These are phyloP conservation scores for Arion vulgaris DNA, from an alignment of 1,140 invertebrate genomes.

Conservation along the genomic window DNA sequence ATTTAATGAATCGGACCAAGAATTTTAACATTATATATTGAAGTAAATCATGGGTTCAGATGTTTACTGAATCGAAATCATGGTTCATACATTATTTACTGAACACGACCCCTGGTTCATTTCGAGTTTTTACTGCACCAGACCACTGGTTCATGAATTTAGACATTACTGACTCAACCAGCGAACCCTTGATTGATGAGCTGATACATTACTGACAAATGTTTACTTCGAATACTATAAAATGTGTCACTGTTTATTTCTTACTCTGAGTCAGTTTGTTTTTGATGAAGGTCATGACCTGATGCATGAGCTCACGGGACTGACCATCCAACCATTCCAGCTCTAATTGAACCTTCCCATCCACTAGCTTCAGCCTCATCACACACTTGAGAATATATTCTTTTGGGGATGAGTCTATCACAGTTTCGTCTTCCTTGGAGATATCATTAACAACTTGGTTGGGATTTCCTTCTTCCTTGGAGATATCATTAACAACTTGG, in stretches of 20 bases:
- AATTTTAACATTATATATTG: too few species aligned
- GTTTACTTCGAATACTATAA: too few species aligned
- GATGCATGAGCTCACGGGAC: constrained; percentile 53
- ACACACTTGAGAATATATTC: constrained; percentile 51
- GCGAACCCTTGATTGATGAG: too few species aligned
- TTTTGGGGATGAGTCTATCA: constrained; percentile 31
- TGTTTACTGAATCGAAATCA: too few species aligned
- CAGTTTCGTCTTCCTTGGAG: not conserved
- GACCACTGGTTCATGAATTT: too few species aligned
- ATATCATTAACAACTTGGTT: not conserved
- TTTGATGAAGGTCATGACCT: constrained; percentile 57
- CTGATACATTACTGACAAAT: too few species aligned
- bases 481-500: not conserved
- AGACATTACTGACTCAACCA: too few species aligned
- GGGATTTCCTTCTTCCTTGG: not conserved
- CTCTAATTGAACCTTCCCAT: constrained; percentile 44
- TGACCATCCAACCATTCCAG: constrained; percentile 50
- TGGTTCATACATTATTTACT: too few species aligned
- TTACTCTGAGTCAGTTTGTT: constrained; percentile 47
- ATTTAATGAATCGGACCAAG: too few species aligned
- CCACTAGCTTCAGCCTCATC: constrained; percentile 48
- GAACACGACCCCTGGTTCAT: too few species aligned
- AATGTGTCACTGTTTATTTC: not conserved
- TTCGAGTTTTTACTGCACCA: too few species aligned
- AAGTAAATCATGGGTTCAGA: too few species aligned